Evolutionary conservation across 2,113 vertebrate genomes (phyloP).

Genomic region (Falcunculus frontatus): DNA sequence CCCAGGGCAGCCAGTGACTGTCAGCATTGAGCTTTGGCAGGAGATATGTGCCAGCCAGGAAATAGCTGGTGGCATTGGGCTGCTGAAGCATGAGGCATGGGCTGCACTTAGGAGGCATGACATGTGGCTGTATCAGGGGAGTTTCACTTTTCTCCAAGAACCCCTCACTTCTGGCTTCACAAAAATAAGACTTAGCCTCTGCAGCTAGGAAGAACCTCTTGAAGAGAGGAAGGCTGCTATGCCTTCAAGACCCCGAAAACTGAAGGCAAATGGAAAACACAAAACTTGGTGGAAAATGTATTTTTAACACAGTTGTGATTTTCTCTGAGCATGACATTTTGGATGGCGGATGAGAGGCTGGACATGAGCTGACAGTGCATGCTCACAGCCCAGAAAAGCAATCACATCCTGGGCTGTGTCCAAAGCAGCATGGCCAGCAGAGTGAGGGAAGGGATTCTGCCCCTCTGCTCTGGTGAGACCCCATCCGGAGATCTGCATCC

Average conservation of each 20-base stretch:
- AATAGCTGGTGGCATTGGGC: neutral
- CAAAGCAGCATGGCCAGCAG: neutral
- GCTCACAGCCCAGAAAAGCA: neutral
- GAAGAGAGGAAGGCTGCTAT: neutral
- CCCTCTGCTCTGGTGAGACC: neutral
- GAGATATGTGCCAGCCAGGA: neutral
- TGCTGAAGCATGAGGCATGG: neutral
- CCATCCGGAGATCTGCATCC: neutral
- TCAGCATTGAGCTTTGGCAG: neutral
- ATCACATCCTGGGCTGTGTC: neutral
- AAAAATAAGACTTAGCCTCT: neutral
- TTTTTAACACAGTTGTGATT: neutral
- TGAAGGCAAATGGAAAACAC: neutral
- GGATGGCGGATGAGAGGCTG: neutral
- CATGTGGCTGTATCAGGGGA: neutral
- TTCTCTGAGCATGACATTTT: neutral
- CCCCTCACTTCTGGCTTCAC: neutral
- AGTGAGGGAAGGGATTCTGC: neutral
- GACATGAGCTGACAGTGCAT: neutral
- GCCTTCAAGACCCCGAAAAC: neutral
- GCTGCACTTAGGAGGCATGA: neutral
- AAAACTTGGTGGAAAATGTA: neutral
- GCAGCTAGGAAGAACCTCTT: neutral
- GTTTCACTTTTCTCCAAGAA: neutral
- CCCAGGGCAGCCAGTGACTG: neutral